Conservation (phyloP, 2,888 invertebrate genomes). For the Hylaea fasciaria region DNA sequence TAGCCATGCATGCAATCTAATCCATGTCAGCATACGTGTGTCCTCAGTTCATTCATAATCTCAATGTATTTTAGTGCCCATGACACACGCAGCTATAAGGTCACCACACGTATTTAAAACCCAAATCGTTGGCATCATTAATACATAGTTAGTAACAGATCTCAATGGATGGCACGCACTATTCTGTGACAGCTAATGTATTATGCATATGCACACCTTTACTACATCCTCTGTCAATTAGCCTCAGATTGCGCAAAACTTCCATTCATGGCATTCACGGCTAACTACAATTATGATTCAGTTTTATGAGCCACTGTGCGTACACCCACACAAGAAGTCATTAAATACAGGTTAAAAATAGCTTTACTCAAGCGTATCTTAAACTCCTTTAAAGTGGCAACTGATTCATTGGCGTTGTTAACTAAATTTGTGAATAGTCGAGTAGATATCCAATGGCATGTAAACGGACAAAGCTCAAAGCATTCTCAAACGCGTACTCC, state of each 20-base stretch:
- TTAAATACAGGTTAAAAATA: conserved; percentile 16
- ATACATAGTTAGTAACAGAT: too few species aligned
- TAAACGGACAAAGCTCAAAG: conserved; percentile 29
- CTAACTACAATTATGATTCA: conserved; percentile 8
- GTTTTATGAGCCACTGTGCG: conserved; percentile 9
- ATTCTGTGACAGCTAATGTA: neutral
- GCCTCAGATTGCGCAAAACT: conserved; percentile 11
- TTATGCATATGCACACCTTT: neutral
- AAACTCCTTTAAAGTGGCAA: conserved; percentile 1
- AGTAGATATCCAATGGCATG: conserved; percentile 26
- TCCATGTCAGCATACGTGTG: conserved; percentile 30
- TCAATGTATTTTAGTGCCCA: conserved; percentile 45
- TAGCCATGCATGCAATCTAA: conserved; percentile 18
- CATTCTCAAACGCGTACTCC: conserved; percentile 5
- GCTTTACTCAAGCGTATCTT: neutral
- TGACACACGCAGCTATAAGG: conserved; percentile 3
- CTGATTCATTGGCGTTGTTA: conserved; percentile 20
- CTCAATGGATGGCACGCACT: neutral
- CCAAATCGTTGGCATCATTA: neutral
- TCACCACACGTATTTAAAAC: neutral
- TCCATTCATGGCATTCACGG: conserved; percentile 15
- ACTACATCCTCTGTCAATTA: conserved; percentile 11
- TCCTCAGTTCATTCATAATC: conserved; percentile 62
- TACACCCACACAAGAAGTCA: conserved; percentile 15
- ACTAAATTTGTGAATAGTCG: conserved; percentile 32